phyloP scores from a whole-genome alignment of 2,113 vertebrate genomes.

The Phyllostomus discolor region DNA sequence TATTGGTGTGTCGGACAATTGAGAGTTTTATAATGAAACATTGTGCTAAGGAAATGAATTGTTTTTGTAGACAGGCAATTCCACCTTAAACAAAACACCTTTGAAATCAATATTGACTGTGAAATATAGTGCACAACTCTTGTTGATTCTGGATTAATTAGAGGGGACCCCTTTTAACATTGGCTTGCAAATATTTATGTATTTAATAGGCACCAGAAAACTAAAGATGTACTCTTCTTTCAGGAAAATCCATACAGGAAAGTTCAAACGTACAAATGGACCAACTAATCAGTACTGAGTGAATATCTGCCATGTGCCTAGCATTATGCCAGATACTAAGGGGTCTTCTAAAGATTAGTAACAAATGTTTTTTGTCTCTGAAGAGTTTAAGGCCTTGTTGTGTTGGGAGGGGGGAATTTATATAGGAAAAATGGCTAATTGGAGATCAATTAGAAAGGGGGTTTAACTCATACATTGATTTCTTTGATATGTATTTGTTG shows the following conservation, averaged over 20 bases:
- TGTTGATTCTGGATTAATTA: slow-evolving; percentile 48
- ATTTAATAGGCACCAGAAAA: slow-evolving; percentile 7
- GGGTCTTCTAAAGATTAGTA: neutral
- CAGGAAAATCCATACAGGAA: slow-evolving; percentile 11
- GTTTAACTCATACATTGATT: neutral
- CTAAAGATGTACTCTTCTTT: slow-evolving; percentile 13
- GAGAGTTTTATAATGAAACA: slow-evolving; percentile 45
- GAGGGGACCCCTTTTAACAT: neutral
- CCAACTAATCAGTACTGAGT: neutral
- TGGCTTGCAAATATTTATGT: slow-evolving; percentile 33
- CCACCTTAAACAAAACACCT: slow-evolving; percentile 46
- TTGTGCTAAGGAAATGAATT: slow-evolving; percentile 33
- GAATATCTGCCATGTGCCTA: neutral
- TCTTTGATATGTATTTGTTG: neutral
- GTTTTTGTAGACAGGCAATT: slow-evolving; percentile 41
- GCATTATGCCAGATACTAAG: neutral
- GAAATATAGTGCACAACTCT: neutral
- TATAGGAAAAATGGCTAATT: neutral
- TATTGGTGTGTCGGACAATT: slow-evolving; percentile 33
- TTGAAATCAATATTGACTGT: slow-evolving; percentile 18
- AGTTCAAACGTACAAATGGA: neutral
- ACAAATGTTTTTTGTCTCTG: neutral
- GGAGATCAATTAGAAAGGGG: neutral
- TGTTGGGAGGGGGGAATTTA: neutral
- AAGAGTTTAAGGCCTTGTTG: neutral